Evolutionary conservation across 2,888 invertebrate genomes (phyloP).

Genomic region (Nomada flava): DNA sequence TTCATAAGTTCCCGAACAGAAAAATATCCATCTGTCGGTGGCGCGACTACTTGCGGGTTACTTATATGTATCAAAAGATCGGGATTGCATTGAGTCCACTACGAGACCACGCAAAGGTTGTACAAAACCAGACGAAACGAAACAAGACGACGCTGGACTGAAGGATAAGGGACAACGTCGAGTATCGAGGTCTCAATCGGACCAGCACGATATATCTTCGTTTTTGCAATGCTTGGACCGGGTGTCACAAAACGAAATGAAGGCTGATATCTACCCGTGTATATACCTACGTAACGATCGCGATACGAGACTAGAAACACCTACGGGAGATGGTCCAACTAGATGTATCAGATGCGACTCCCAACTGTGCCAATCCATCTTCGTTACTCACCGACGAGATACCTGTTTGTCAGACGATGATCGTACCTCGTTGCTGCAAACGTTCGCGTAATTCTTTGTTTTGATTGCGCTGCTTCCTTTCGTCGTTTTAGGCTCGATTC

Average conservation of each 20-base stretch:
- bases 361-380: constrained; percentile 75
- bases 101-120: constrained; percentile 2
- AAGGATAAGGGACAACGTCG: constrained; percentile 24
- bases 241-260: constrained; percentile 65
- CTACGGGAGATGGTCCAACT: constrained; percentile 62
- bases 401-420: constrained; percentile 71
- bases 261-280: constrained; percentile 49
- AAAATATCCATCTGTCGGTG: background rate
- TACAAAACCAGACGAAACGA: constrained; percentile 32
- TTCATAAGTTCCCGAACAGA: constrained; percentile 32
- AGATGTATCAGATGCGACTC: constrained; percentile 64
- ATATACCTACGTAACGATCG: constrained; percentile 67
- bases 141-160: constrained; percentile 17
- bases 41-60: background rate
- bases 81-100: constrained; percentile 21
- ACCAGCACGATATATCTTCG: constrained; percentile 65
- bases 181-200: constrained; percentile 64
- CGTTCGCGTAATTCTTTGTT: background rate
- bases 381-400: constrained; percentile 73
- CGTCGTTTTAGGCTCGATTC: background rate
- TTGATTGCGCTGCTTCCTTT: background rate
- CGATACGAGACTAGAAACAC: constrained; percentile 68
- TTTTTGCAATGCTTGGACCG: constrained; percentile 57
- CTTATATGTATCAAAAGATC: constrained; percentile 39
- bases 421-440: constrained; percentile 13